Evolutionary conservation across 2,113 vertebrate species (phyloP).

Genomic region (Cochlearius cochlearius): DNA sequence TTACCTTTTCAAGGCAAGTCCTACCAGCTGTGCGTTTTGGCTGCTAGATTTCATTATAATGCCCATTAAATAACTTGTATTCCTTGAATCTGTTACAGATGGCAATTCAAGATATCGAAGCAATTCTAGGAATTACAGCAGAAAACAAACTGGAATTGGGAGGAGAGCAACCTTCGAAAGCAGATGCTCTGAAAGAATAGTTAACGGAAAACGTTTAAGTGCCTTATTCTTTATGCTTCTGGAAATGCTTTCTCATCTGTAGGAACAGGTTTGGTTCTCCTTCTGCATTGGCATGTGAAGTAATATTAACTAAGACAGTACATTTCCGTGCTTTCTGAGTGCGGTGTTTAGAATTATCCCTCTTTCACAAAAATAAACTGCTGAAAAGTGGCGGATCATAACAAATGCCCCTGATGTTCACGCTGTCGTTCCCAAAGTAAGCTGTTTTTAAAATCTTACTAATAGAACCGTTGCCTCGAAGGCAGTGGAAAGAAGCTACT

Average conservation of each 20-base stretch:
- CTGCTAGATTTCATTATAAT: slow-evolving; percentile 8
- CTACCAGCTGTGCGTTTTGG: neutral
- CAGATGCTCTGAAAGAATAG: slow-evolving; percentile 21
- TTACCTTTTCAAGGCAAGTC: neutral
- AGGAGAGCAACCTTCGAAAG: slow-evolving; percentile 45
- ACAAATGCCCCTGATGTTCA: neutral
- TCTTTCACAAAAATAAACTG: neutral
- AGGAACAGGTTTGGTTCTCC: slow-evolving; percentile 42
- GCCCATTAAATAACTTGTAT: slow-evolving; percentile 31
- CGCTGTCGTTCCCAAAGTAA: neutral
- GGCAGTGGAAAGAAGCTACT: neutral
- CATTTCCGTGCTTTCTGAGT: neutral
- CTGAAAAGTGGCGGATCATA: neutral
- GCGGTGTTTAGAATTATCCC: neutral
- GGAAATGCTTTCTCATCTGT: slow-evolving; percentile 20
- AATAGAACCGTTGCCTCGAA: neutral
- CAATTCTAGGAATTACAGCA: slow-evolving; percentile 77
- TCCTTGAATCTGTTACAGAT: slow-evolving; percentile 70
- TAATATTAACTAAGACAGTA: neutral
- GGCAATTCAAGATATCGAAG: slow-evolving; percentile 77
- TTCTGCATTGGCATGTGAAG: neutral
- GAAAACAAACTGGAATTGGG: slow-evolving; percentile 77
- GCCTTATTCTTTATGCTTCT: slow-evolving; percentile 18
- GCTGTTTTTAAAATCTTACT: neutral
- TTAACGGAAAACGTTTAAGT: slow-evolving; percentile 14